These are phyloP conservation scores for Tachycineta bicolor DNA, from an alignment of 2,113 vertebrate species.

Conservation along the genomic window DNA sequence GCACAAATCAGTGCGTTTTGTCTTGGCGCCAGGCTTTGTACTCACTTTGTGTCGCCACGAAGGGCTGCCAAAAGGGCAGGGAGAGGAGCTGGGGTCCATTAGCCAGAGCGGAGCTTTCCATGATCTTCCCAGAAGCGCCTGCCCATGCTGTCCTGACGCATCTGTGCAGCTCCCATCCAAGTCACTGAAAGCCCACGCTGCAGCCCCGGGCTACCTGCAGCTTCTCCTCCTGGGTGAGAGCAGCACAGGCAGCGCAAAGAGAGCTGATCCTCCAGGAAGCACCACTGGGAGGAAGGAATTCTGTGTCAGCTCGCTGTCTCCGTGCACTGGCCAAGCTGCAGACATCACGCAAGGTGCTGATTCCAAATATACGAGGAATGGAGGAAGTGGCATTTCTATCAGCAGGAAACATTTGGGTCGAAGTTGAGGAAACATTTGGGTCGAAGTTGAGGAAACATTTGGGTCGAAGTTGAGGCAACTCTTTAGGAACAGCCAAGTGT, in stretches of 20 bases:
- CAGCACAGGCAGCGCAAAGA: neutral
- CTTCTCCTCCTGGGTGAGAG: neutral
- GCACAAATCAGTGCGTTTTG: neutral
- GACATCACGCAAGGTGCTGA: neutral
- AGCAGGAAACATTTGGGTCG: neutral
- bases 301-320: neutral
- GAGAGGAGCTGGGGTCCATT: neutral
- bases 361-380: neutral
- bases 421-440: neutral
- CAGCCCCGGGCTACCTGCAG: neutral
- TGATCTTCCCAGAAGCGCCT: conserved; percentile 15
- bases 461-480: fast-evolving
- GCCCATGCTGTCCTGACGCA: neutral
- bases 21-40: neutral
- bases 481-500: neutral
- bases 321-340: neutral
- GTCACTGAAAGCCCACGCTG: neutral
- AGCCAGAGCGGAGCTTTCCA: neutral
- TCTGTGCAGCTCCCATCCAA: neutral
- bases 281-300: neutral
- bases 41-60: neutral
- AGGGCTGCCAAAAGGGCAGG: neutral
- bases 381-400: conserved; percentile 24
- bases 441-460: neutral
- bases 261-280: neutral